Evolutionary conservation across 2,888 invertebrate species (phyloP).

Genomic region (Trachelus stipa): DNA sequence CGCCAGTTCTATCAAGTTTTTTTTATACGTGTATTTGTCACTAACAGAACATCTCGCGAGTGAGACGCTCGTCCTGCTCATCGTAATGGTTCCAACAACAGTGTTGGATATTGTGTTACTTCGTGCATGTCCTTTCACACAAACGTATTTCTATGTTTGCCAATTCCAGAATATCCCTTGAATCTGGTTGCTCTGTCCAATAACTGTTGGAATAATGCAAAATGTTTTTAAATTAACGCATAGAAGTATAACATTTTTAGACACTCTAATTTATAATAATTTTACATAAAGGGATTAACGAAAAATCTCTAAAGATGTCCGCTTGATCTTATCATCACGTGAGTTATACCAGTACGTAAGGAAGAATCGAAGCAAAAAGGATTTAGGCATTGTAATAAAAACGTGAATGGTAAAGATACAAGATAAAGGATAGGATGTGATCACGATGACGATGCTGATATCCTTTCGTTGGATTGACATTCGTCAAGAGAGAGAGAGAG

Average conservation of each 20-base stretch:
- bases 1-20: constrained; percentile 19
- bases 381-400: background rate
- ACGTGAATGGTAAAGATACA: background rate
- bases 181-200: no score
- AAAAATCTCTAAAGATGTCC: background rate
- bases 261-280: background rate
- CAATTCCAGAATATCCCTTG: background rate
- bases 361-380: background rate
- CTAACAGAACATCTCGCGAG: constrained; percentile 1
- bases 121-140: background rate
- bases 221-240: background rate
- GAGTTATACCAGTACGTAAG: background rate
- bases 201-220: background rate
- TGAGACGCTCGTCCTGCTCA: background rate
- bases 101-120: background rate
- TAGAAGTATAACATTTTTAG: background rate
- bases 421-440: background rate
- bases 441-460: background rate
- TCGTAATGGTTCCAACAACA: background rate
- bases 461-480: background rate
- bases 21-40: background rate
- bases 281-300: background rate
- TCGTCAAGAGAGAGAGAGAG: background rate
- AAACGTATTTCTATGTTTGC: background rate
- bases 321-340: background rate